Percentiles rank a stretch among this genome's conserved stretches.
Conservation (phyloP, 2,113 vertebrate genomes). For the Seriola aureovittata region DNA sequence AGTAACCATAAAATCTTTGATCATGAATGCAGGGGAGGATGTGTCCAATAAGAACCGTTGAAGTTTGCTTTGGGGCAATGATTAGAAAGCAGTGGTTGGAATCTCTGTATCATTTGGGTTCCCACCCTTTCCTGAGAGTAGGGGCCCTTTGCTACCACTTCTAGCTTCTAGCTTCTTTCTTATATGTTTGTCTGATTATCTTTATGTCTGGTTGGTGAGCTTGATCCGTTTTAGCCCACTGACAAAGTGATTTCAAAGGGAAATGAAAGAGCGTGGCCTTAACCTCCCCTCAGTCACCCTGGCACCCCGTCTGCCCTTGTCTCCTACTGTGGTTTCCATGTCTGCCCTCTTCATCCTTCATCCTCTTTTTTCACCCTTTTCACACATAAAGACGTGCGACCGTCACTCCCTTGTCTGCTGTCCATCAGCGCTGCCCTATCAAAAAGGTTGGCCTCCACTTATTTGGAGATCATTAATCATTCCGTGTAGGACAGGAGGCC, state of each 20-base stretch:
- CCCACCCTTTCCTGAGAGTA: conserved; percentile 66
- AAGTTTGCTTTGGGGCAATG: conserved; percentile 52
- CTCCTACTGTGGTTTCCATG: conserved; percentile 62
- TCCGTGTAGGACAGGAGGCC: conserved; percentile 87
- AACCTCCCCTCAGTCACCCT: conserved; percentile 64
- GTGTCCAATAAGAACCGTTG: conserved; percentile 46
- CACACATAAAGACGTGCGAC: conserved; percentile 66
- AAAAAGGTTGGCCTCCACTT: conserved; percentile 77
- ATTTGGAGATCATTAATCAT: conserved; percentile 92
- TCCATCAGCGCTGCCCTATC: conserved; percentile 79
- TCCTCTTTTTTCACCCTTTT: conserved; percentile 58
- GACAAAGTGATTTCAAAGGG: conserved; percentile 61
- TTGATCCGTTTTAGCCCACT: conserved; percentile 35
- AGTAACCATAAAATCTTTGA: conserved; percentile 71
- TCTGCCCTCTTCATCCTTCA: conserved; percentile 64
- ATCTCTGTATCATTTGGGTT: conserved; percentile 57
- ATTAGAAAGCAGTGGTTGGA: conserved; percentile 74
- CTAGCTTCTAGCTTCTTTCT: not conserved
- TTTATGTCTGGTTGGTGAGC: conserved; percentile 44
- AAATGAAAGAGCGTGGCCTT: conserved; percentile 68
- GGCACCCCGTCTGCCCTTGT: conserved; percentile 58
- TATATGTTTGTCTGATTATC: conserved; percentile 49
- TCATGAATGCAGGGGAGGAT: conserved; percentile 45
- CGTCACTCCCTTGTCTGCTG: conserved; percentile 75
- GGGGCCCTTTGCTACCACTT: conserved; percentile 41